Evolutionary conservation across 2,797 vertebrate genomes (phyloP), one percentile per base, ranked within the genome.

Genomic region (Spheniscus humboldti): DNA sequence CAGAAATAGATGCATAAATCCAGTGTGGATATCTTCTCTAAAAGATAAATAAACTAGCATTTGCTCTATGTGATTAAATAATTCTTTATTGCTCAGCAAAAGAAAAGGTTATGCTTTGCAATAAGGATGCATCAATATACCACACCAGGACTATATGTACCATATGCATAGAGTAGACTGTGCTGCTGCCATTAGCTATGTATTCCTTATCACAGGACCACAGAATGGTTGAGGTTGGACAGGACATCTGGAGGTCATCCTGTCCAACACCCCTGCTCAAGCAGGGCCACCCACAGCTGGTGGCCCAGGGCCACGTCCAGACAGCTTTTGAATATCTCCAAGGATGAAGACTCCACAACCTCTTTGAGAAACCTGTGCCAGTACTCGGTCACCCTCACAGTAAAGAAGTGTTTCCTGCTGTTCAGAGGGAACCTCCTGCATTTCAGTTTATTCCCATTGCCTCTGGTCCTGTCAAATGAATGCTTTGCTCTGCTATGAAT

Each of bases 401-500:
- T n/a, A 14, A 57, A 69, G 8, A 39, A 18, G 10, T 8, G 8
- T 37, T 88, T 80, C n/a, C 4, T 25, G 30, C 30, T 23, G 7
- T 43, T 71, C 56, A 75, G 41, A 81, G 20, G 17, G 25, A 90
- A 25, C 4, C 11, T 72, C 30, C 2, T 27, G 7, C 41, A 5
- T n/a, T 63, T 73, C 35, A 30, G 13, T 0, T 0, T 8, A 16
- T 59, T 56, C 17, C 30, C 24, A 13, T 11, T 69, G 47, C n/a
- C 52, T 45, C 59, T 20, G 24, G 10, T 71, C 35, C 60, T 55
- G 13, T 37, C 30, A 33, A 39, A 77, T 4, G 11, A 75, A 87
- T n/a, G 24, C 5, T 64, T 69, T 63, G 22, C 14, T 72, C 15
- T 72, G 28, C 37, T 57, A 55, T 1, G 9, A 93, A 88, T 28